Evolutionary conservation across 2,113 vertebrate genomes (phyloP), one percentile per base, ranked within the genome.

Genomic region (Reinhardtius hippoglossoides): DNA sequence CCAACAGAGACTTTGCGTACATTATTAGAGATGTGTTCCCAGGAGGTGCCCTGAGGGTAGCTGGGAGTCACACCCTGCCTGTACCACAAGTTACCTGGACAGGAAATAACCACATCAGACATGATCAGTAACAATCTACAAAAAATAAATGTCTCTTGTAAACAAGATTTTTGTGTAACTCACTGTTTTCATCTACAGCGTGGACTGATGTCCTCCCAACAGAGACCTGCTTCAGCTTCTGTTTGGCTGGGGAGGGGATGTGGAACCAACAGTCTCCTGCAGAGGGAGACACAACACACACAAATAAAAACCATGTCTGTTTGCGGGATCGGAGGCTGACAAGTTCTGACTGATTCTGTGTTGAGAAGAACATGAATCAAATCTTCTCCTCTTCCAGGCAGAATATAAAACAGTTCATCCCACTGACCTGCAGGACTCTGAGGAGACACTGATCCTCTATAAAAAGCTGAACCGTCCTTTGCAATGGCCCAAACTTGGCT

Each of bases 201-300:
- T 91, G 97, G 42, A 99, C 95, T 0, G 98, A 97, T 0, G 96
- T 98, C 89, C 95, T 94, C 13, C 98, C 98, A 0, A 98, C 96
- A 0, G 97, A 99, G 60, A 97, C 96, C 85, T 98, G 98, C 76
- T 95, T 96, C 61, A 99, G 79, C 88, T 96, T 98, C 87, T 99
- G 97, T 26, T 96, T 96, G 20, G 92, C 87, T 18, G 98, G 98
- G 0, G 97, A 95, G 0, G 98, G 97, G 80, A 99, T 97, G 81
- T 98, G 98, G 83, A 98, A 98, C 98, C 98, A 99, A 86, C 94
- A 95, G 67, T 98, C 97, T 48, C 98, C 97, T 98, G 83, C 69
- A 83, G 77, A 54, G 71, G 2, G 79, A 85, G 71, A 87, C 62
- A 84, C 3, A 63, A 18, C 50, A 46, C 72, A 82, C 21, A 78